Evolutionary conservation across 2,113 vertebrate genomes (phyloP).

Genomic region (Myotis davidii): DNA sequence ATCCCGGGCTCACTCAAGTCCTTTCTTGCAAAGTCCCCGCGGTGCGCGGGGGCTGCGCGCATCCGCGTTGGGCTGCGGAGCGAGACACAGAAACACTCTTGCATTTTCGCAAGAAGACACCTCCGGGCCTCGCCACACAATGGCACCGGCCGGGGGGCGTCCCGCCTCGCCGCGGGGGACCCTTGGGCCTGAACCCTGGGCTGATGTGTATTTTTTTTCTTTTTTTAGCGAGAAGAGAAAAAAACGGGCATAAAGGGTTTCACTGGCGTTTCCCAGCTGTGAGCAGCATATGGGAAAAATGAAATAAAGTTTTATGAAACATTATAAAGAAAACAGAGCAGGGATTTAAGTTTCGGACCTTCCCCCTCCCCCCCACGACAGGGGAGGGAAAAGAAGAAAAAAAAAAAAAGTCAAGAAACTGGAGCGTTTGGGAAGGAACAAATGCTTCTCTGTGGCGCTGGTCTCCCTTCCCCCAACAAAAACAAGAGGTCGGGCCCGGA

Average conservation of each 20-base stretch:
- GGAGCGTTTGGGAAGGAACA: constrained; percentile 89
- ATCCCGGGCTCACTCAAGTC: constrained; percentile 81
- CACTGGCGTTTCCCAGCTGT: constrained; percentile 63
- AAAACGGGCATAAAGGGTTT: constrained; percentile 38
- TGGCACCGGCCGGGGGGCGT: neutral
- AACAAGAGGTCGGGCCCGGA: constrained; percentile 90
- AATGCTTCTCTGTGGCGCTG: constrained; percentile 89
- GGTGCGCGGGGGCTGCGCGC: neutral
- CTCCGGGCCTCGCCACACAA: neutral
- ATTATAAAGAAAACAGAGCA: constrained; percentile 66
- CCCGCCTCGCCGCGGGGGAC: neutral
- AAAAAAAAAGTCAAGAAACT: constrained; percentile 83
- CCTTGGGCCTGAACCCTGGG: constrained; percentile 7
- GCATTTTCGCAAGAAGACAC: constrained; percentile 13
- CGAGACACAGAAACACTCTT: neutral
- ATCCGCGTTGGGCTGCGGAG: neutral
- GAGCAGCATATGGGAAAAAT: constrained; percentile 71
- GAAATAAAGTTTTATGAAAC: constrained; percentile 74
- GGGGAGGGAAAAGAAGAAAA: neutral
- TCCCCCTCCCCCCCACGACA: constrained; percentile 15
- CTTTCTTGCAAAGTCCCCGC: constrained; percentile 79
- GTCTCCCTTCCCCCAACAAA: constrained; percentile 93
- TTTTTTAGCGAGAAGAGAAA: constrained; percentile 63
- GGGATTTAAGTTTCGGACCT: constrained; percentile 71
- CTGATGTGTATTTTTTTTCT: constrained; percentile 68